Evolutionary conservation across 2,888 invertebrate species (phyloP).

Genomic region (Mimachlamys varia): DNA sequence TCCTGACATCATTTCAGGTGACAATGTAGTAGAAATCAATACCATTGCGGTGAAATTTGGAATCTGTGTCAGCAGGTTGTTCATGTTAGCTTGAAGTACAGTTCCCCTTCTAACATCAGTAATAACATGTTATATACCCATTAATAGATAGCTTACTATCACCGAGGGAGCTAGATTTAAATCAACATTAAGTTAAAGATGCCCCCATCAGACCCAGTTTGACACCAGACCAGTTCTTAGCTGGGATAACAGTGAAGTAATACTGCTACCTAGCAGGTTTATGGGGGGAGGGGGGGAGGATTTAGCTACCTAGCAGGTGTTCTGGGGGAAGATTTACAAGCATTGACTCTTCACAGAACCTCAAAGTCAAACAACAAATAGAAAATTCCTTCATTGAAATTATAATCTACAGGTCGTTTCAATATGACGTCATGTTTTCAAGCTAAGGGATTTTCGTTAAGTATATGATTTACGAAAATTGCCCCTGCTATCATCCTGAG

Average conservation of each 20-base stretch:
- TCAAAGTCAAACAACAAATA: background rate
- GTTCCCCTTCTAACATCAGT: no score
- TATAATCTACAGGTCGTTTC: background rate
- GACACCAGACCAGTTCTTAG: background rate
- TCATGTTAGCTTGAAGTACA: no score
- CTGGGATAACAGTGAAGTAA: background rate
- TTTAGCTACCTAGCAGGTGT: slow-evolving; percentile 13
- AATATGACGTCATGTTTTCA: background rate
- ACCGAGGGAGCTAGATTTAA: no score
- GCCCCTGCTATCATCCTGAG: no score
- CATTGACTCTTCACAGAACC: background rate
- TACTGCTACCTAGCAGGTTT: background rate
- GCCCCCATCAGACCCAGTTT: background rate
- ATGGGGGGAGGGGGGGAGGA: no score
- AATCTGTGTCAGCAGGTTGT: no score
- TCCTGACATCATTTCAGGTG: no score
- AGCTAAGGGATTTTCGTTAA: background rate
- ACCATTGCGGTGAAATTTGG: no score
- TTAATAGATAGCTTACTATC: no score
- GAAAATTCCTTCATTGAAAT: background rate
- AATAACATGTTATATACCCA: no score
- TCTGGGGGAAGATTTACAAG: background rate
- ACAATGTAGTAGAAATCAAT: no score
- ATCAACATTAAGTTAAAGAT: background rate
- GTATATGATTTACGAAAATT: background rate